Evolutionary conservation across 2,797 vertebrate genomes (phyloP), one percentile per base, ranked within the genome.

Genomic region (Microctenopoma steveboyesi): DNA sequence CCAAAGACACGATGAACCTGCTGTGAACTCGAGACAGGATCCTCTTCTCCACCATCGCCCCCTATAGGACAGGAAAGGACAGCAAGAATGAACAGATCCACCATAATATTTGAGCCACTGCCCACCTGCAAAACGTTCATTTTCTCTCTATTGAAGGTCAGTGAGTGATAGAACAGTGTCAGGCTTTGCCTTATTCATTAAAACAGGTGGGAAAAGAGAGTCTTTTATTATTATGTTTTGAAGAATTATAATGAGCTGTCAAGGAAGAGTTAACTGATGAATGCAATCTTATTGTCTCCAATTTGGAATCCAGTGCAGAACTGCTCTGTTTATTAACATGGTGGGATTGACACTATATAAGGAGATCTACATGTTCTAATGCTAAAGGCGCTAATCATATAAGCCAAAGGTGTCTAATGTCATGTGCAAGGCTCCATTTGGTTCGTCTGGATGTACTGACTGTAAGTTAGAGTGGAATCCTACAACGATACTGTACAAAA

Each of bases 11-110:
- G 12, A 96, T 93, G 90, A 97, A 97, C 64, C 91, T 95, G 77
- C 95, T 96, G 86, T 93, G 94, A 57, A 95, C 93, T 57, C 90
- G 94, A 81, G 96, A 95, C 70, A 98, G 86, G 78, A 96, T 94
- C 82, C 93, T 93, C 82, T 97, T 97, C 86, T 97, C 96, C 60
- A 95, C 90, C 42, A 97, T 91, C 6, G 95, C 95, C 90, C 95
- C 94, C 88, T 95, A 27, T 7, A 73, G 67, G 59, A 77, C 35
- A 69, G 50, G 28, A 74, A 35, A 51, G 13, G 46, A 55, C 64
- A 50, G 22, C 22, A 22, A 22, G 22, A 22, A 22, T 22, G 22
- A 22, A 2, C 22, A 22, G 22, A 22, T 22, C 22, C 22, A 22
- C 22, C 22, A 22, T 1, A 22, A 22, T 22, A 22, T 22, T 22